Evolutionary conservation across 2,113 vertebrate genomes (phyloP).

Genomic region (Ictalurus punctatus): DNA sequence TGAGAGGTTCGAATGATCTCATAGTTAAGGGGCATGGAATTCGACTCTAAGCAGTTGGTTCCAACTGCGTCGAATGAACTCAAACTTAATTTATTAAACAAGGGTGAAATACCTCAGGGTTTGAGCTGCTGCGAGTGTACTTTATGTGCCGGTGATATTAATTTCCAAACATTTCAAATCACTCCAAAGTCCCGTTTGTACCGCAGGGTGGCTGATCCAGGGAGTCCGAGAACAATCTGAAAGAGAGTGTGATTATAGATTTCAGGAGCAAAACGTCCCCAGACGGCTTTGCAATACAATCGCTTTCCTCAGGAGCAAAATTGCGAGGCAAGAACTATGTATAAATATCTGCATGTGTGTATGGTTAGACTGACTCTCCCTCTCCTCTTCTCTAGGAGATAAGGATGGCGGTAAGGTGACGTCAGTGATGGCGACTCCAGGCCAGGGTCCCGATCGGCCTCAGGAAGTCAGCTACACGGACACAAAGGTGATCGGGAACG

Average conservation of each 20-base stretch:
- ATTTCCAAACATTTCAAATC: background rate
- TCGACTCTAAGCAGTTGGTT: no score
- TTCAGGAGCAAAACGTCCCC: background rate
- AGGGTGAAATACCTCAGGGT: background rate
- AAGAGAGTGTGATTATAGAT: background rate
- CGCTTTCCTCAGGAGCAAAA: background rate
- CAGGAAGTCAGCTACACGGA: slow-evolving; percentile 99
- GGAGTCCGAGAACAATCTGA: background rate
- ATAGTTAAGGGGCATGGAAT: no score
- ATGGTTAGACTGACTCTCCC: background rate
- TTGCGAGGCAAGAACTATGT: background rate
- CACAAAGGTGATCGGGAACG: slow-evolving; percentile 98
- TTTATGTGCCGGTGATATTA: background rate
- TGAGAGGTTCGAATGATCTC: no score
- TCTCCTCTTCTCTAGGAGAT: slow-evolving; percentile 76
- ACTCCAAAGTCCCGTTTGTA: background rate
- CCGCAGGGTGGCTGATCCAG: background rate
- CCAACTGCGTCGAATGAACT: no score
- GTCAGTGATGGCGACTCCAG: slow-evolving; percentile 96
- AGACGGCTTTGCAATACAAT: background rate
- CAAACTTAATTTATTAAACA: background rate
- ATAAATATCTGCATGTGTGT: no score
- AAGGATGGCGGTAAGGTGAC: slow-evolving; percentile 99
- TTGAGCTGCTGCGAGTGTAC: no score
- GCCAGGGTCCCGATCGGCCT: slow-evolving; percentile 95